These are phyloP conservation scores for Spodoptera picta DNA, from an alignment of 2,888 invertebrate species.

Conservation along the genomic window DNA sequence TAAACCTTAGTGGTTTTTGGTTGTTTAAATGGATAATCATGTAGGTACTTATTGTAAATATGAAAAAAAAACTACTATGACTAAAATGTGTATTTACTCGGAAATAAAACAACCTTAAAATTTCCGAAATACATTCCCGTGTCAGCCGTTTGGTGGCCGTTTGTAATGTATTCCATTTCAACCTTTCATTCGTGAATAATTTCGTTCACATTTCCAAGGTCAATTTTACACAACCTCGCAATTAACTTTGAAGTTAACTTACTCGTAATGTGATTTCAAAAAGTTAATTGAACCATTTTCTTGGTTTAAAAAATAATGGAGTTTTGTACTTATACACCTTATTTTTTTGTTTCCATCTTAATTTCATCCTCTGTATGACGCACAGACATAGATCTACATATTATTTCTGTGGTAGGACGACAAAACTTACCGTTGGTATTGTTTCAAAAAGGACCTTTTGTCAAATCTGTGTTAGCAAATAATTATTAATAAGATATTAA, in stretches of 20 bases:
- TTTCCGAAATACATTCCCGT: background rate
- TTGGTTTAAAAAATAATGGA: slow-evolving; percentile 12
- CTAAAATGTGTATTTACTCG: background rate
- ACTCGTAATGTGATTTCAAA: slow-evolving; percentile 16
- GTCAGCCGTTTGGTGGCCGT: slow-evolving; percentile 13
- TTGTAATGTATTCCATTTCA: slow-evolving; percentile 45
- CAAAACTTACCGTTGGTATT: too few relatives aligned
- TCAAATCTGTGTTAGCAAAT: too few relatives aligned
- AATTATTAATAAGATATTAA: too few relatives aligned
- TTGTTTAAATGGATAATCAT: too few relatives aligned
- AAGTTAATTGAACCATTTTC: slow-evolving; percentile 29
- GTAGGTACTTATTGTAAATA: too few relatives aligned
- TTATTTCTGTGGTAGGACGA: too few relatives aligned
- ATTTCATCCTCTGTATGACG: too few relatives aligned
- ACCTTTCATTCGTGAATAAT: slow-evolving; percentile 29
- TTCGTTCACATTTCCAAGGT: slow-evolving; percentile 20
- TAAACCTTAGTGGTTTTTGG: too few relatives aligned
- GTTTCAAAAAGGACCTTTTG: too few relatives aligned
- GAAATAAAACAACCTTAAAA: background rate
- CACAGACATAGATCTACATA: too few relatives aligned
- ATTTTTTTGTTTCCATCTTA: too few relatives aligned
- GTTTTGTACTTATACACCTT: background rate
- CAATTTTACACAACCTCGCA: slow-evolving; percentile 24
- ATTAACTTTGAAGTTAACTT: slow-evolving; percentile 24
- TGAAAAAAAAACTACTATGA: too few relatives aligned